These are phyloP conservation scores for Mythimna ferrago DNA, from an alignment of 2,888 invertebrate genomes.

Conservation along the genomic window DNA sequence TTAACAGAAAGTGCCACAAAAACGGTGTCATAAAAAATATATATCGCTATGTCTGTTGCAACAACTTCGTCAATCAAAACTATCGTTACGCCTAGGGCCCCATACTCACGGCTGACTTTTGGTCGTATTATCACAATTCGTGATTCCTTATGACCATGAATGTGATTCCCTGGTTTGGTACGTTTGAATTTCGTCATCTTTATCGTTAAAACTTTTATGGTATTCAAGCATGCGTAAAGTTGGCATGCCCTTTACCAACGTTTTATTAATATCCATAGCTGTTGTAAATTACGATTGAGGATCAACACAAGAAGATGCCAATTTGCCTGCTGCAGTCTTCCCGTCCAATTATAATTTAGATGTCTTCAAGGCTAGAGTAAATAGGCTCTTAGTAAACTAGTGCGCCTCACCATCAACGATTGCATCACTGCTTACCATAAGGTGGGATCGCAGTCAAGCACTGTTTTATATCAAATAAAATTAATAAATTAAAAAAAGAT, in stretches of 20 bases:
- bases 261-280: background rate
- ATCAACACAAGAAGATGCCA: background rate
- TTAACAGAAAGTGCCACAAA: conserved; percentile 56
- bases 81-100: conserved; percentile 47
- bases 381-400: no score
- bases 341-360: no score
- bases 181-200: background rate
- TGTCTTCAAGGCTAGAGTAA: no score
- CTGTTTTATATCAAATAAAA: no score
- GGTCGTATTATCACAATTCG: background rate
- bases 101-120: conserved; percentile 27
- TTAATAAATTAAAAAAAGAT: no score
- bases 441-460: no score
- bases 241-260: background rate
- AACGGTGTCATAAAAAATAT: conserved; percentile 60
- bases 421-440: no score
- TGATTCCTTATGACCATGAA: background rate
- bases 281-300: background rate
- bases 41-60: conserved; percentile 53
- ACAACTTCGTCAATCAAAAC: conserved; percentile 64
- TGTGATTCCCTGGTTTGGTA: background rate
- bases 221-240: background rate
- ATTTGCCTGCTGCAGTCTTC: no score
- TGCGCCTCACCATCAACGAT: no score
- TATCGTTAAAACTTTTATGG: background rate